Conservation (phyloP, 2,888 invertebrate genomes). For the Ochropleura leucogaster region DNA sequence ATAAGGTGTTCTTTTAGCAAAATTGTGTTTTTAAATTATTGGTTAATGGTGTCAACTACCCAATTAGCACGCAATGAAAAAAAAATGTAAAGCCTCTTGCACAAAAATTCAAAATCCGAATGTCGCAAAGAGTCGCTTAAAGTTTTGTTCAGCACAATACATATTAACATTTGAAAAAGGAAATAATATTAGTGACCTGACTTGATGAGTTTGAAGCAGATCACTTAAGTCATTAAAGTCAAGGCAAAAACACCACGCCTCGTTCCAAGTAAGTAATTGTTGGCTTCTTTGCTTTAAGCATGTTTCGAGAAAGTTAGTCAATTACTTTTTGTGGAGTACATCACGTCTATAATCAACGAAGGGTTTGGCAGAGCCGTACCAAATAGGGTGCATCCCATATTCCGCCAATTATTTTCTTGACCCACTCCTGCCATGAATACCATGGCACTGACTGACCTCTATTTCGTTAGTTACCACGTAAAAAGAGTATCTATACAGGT, state of each 20-base stretch:
- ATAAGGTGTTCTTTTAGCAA: too few species aligned
- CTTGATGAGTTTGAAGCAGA: slow-evolving; percentile 27
- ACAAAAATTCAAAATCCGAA: background rate
- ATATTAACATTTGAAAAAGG: slow-evolving; percentile 13
- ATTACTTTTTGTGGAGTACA: background rate
- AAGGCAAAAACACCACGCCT: slow-evolving; percentile 18
- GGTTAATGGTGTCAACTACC: too few species aligned
- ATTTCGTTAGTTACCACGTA: too few species aligned
- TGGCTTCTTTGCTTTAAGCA: background rate
- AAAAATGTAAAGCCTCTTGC: background rate
- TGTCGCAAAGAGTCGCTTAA: background rate
- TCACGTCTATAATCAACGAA: too few species aligned
- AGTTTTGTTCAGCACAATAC: background rate
- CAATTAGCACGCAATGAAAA: background rate
- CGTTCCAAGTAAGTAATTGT: background rate
- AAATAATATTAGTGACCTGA: background rate
- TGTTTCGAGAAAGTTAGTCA: slow-evolving; percentile 5
- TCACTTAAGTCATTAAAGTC: slow-evolving; percentile 9
- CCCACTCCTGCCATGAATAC: background rate
- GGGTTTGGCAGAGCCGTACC: too few species aligned
- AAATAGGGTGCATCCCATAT: too few species aligned
- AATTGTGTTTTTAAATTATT: too few species aligned
- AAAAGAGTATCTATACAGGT: too few species aligned
- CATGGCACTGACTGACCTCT: background rate
- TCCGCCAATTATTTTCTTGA: too few species aligned